A percentile compares a stretch with the other conserved stretches of the same genome.
These are phyloP conservation scores for Ciconia stormi DNA, from an alignment of 2,113 vertebrate species.

Conservation along the genomic window DNA sequence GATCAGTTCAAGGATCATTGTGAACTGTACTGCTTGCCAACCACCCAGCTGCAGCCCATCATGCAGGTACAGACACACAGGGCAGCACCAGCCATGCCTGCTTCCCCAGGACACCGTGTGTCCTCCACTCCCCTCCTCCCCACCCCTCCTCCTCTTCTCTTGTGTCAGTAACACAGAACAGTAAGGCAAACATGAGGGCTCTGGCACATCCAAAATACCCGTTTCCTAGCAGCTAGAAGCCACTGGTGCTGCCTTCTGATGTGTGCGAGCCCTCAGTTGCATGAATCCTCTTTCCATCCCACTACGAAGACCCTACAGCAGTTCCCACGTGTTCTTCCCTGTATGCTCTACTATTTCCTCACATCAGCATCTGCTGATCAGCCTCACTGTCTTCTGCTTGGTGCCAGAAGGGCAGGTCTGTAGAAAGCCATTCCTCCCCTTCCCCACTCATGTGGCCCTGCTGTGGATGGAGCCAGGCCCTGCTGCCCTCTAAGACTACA, in stretches of 20 bases:
- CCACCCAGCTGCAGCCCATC: neutral
- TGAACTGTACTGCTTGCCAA: neutral
- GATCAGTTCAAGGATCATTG: neutral
- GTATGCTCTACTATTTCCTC: neutral
- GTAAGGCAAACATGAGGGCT: neutral
- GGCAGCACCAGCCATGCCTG: neutral
- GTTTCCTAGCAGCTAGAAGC: neutral
- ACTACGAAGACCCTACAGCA: neutral
- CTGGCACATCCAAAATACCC: neutral
- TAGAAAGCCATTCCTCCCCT: neutral
- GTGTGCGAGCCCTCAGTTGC: neutral
- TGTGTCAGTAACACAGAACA: neutral
- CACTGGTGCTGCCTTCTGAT: neutral
- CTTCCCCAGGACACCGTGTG: neutral
- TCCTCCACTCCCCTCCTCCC: neutral
- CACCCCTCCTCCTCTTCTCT: neutral
- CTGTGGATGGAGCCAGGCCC: neutral
- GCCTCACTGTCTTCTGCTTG: neutral
- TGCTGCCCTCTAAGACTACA: neutral
- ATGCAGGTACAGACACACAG: neutral
- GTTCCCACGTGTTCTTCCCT: neutral
- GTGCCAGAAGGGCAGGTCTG: neutral
- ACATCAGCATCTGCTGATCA: neutral
- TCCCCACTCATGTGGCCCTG: neutral
- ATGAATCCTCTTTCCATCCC: neutral